Conservation (phyloP, 2,888 invertebrate genomes). For the Lasioglossum oenotherae region DNA sequence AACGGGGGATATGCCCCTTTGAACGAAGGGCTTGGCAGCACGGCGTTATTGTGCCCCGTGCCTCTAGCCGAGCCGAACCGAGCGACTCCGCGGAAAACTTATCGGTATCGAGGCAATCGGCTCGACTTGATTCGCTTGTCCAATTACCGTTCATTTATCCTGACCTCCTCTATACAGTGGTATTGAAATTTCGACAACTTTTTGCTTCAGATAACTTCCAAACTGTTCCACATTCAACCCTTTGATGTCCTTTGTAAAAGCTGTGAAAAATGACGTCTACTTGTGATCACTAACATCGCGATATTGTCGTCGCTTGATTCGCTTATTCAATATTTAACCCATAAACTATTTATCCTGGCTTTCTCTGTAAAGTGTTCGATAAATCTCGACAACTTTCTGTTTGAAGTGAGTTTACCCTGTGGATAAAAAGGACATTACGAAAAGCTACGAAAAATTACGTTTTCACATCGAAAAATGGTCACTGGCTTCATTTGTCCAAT, state of each 20-base stretch:
- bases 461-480: not conserved
- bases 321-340: not conserved
- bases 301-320: not conserved
- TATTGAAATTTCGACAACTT: not conserved
- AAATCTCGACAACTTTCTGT: not conserved
- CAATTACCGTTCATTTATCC: conserved; percentile 29
- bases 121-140: conserved; percentile 24
- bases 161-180: not conserved
- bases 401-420: not conserved
- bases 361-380: not conserved
- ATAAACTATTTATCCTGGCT: not conserved
- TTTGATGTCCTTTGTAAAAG: not conserved
- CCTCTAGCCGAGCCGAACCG: not conserved
- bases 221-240: not conserved
- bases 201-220: not conserved
- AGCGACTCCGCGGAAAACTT: conserved; percentile 26
- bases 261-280: not conserved
- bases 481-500: not conserved
- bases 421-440: not conserved
- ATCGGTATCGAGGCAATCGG: conserved; percentile 10
- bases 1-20: conserved; percentile 42
- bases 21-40: conserved; percentile 28
- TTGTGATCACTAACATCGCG: not conserved
- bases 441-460: not conserved
- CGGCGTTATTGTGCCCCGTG: conserved; percentile 38